These are phyloP conservation scores for Phaetusa simplex DNA, from an alignment of 2,113 vertebrate species.

Conservation along the genomic window DNA sequence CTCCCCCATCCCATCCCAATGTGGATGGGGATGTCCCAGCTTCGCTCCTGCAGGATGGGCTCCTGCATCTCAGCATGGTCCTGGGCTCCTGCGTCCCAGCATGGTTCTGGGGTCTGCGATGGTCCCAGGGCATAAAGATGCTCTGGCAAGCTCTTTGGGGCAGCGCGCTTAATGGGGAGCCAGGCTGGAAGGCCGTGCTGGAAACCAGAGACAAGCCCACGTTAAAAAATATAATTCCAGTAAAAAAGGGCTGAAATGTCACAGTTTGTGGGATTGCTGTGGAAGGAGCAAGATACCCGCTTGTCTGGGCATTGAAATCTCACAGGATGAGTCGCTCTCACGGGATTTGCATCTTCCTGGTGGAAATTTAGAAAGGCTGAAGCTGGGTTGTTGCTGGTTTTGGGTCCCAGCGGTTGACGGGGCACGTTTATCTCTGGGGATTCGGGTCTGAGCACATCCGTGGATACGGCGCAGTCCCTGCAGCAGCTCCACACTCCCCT, in stretches of 20 bases:
- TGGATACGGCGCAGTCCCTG: background rate
- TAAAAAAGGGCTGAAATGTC: background rate
- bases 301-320: background rate
- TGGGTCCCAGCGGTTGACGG: accelerated
- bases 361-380: background rate
- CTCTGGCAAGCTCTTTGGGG: background rate
- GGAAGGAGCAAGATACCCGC: background rate
- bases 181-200: background rate
- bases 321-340: background rate
- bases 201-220: accelerated
- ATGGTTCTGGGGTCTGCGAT: background rate
- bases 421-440: background rate
- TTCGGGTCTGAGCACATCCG: background rate
- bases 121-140: background rate
- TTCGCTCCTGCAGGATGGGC: background rate
- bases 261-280: background rate
- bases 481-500: background rate
- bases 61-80: background rate
- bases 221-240: accelerated
- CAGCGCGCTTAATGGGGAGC: background rate
- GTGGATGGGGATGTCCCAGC: background rate
- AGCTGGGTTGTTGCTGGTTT: background rate
- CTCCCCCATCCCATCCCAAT: background rate
- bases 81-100: background rate
- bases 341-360: background rate